Percentiles rank a stretch among this genome's conserved stretches.
These are phyloP conservation scores for Donacobius atricapilla DNA, from an alignment of 2,113 vertebrate species.

Conservation along the genomic window DNA sequence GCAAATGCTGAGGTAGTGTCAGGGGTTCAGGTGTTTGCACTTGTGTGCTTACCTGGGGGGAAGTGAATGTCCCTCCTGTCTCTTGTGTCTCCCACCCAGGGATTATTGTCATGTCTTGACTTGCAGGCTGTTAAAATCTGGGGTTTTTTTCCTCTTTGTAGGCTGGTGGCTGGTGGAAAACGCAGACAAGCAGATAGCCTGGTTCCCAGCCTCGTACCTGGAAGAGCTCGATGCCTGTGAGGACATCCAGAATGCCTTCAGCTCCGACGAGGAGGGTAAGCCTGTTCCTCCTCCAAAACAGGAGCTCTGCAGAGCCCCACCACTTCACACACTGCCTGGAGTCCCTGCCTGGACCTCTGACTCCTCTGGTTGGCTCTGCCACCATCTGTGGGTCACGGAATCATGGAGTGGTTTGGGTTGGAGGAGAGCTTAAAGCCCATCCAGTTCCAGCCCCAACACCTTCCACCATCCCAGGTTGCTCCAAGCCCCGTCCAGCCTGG, in stretches of 20 bases:
- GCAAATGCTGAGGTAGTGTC: neutral
- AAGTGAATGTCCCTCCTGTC: neutral
- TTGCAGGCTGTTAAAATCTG: neutral
- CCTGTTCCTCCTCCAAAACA: neutral
- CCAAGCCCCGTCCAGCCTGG: fast-evolving
- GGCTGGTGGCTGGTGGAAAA: constrained; percentile 97
- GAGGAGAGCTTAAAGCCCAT: neutral
- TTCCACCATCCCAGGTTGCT: neutral
- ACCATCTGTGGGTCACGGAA: neutral
- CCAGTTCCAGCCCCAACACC: neutral
- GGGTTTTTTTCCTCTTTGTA: neutral
- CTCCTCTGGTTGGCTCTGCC: neutral
- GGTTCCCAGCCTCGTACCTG: constrained; percentile 93
- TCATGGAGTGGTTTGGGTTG: neutral
- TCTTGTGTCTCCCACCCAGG: neutral
- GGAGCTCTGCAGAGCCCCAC: neutral
- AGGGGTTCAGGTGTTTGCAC: neutral
- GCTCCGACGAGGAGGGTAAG: neutral
- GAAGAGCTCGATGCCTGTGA: constrained; percentile 4
- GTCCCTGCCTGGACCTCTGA: neutral
- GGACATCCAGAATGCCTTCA: neutral
- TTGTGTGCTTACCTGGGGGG: neutral
- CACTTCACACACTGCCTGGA: neutral
- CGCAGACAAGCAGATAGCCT: constrained; percentile 79
- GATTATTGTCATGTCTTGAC: neutral